Conservation (phyloP, 2,113 vertebrate species). For the Laticauda laticaudata region DNA sequence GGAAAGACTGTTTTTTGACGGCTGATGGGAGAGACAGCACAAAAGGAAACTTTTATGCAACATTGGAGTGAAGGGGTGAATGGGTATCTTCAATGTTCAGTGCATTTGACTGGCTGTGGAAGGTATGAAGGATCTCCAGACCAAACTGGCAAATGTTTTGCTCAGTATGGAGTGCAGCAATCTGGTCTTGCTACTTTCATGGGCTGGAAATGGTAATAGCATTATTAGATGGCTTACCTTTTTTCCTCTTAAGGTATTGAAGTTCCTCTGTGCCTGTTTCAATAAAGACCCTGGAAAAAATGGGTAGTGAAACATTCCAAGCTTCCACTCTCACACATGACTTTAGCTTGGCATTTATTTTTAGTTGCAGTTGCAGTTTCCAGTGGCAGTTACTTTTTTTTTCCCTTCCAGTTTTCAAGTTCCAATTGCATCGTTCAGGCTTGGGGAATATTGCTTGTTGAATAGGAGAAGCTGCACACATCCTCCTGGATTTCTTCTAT, state of each 20-base stretch:
- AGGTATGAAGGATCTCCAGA: neutral
- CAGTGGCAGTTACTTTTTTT: conserved; percentile 54
- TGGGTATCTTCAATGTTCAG: conserved; percentile 38
- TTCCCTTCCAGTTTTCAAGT: conserved; percentile 53
- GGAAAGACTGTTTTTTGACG: conserved; percentile 45
- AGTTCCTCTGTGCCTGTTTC: conserved; percentile 54
- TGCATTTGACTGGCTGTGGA: conserved; percentile 12
- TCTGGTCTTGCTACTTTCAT: neutral
- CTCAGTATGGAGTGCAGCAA: neutral
- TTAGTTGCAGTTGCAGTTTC: conserved; percentile 68
- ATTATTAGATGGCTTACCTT: conserved; percentile 29
- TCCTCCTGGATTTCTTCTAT: conserved; percentile 45
- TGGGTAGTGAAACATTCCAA: conserved; percentile 65
- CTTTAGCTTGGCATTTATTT: conserved; percentile 65
- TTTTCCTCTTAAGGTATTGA: conserved; percentile 27
- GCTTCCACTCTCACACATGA: conserved; percentile 59
- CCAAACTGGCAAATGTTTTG: neutral
- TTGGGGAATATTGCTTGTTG: conserved; percentile 40
- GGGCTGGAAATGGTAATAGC: neutral
- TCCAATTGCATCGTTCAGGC: conserved; percentile 45
- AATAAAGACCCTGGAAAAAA: conserved; percentile 55
- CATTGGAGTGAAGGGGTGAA: conserved; percentile 42
- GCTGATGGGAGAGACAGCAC: conserved; percentile 19
- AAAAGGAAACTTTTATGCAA: conserved; percentile 44
- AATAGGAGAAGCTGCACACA: conserved; percentile 18